Conservation (phyloP, 2,797 vertebrate species). For the Myotis myotis region DNA sequence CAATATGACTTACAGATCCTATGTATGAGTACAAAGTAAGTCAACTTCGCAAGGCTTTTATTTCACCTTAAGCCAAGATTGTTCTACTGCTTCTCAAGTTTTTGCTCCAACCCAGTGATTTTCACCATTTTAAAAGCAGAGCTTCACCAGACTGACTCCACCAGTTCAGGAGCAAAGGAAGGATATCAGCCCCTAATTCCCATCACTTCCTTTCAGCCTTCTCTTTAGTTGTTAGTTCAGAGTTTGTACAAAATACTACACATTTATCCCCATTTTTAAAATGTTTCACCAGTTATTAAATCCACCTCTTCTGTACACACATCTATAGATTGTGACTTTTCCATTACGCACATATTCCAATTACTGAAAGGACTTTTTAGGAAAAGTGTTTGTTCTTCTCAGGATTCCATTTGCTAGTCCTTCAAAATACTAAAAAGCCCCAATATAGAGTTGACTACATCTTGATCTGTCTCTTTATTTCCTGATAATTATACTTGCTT, state of each 20-base stretch:
- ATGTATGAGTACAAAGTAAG: background rate
- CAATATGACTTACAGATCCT: background rate
- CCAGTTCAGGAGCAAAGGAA: background rate
- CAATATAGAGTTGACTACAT: background rate
- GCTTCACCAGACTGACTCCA: accelerated
- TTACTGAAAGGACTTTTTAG: background rate
- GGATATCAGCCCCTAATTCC: background rate
- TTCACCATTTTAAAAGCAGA: background rate
- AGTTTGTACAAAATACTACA: background rate
- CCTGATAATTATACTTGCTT: background rate
- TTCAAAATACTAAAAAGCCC: background rate
- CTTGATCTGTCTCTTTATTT: background rate
- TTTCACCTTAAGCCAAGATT: background rate
- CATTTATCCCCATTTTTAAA: background rate
- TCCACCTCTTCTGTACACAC: background rate
- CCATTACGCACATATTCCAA: background rate
- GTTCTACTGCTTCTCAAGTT: background rate
- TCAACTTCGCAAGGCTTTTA: background rate
- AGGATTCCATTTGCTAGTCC: background rate
- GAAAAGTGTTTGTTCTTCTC: background rate
- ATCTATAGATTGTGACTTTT: background rate
- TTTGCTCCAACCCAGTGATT: background rate
- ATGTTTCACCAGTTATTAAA: background rate
- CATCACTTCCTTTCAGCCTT: background rate
- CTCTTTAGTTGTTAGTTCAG: background rate